phyloP scores from a whole-genome alignment of 2,113 vertebrate genomes.

The Caloenas nicobarica region DNA sequence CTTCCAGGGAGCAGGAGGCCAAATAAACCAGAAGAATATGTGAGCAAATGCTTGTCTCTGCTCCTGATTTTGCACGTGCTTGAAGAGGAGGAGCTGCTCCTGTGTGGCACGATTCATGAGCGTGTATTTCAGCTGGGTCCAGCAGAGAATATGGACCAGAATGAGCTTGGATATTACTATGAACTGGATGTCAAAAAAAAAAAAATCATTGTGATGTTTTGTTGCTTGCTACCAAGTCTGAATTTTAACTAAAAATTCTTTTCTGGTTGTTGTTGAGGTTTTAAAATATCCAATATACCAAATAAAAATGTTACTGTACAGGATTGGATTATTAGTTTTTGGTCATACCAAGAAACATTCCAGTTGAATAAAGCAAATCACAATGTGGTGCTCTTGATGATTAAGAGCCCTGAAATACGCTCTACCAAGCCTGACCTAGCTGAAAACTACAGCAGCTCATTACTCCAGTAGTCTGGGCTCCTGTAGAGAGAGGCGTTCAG shows the following conservation, averaged over 20 bases:
- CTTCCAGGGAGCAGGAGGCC: not conserved
- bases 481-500: not conserved
- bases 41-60: not conserved
- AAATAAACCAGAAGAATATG: not conserved
- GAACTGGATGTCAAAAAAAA: not conserved
- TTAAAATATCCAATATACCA: not conserved
- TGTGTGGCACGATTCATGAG: rapidly evolving
- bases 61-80: not conserved
- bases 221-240: not conserved
- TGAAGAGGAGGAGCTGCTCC: not conserved
- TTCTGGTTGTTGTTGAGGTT: not conserved
- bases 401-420: not conserved
- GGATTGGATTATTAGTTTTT: not conserved
- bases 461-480: not conserved
- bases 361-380: not conserved
- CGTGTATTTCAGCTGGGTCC: not conserved
- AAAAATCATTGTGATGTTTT: not conserved
- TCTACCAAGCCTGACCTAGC: not conserved
- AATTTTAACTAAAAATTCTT: not conserved
- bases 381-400: not conserved
- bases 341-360: not conserved
- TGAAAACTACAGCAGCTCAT: rapidly evolving
- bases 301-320: not conserved
- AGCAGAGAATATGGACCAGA: no score
- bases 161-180: no score